A percentile compares a stretch with the other conserved stretches of the same genome.
Conservation (phyloP, 1,140 invertebrate genomes). For the Calliphora vicina region DNA sequence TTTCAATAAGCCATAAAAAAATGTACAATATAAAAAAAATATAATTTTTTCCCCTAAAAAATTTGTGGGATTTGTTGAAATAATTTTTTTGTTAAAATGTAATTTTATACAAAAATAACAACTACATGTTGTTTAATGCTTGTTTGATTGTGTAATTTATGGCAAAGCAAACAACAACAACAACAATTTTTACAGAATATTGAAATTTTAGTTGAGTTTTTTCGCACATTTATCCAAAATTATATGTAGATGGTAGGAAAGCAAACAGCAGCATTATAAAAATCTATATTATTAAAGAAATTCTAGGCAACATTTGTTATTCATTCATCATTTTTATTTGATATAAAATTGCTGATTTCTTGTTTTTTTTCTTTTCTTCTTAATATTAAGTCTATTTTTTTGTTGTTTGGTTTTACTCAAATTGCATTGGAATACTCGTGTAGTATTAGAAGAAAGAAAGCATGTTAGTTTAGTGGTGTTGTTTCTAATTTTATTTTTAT, state of each 20-base stretch:
- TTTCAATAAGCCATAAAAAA: too few relatives aligned
- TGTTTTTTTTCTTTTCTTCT: too few relatives aligned
- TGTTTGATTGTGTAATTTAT: constrained; percentile 28
- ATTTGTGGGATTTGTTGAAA: too few relatives aligned
- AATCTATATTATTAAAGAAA: background rate
- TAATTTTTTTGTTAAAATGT: background rate
- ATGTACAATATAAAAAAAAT: background rate
- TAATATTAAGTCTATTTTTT: background rate
- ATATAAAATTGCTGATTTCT: background rate
- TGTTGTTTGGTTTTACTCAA: background rate
- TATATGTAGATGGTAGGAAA: too few relatives aligned
- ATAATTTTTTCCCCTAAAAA: too few relatives aligned
- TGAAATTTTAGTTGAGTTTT: background rate
- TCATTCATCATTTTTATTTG: constrained; percentile 30
- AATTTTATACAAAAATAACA: background rate
- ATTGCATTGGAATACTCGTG: background rate
- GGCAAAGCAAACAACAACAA: background rate
- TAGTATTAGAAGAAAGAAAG: too few relatives aligned
- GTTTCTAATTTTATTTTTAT: too few relatives aligned
- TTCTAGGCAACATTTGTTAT: constrained; percentile 17
- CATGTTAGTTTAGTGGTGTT: too few relatives aligned
- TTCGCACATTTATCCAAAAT: background rate
- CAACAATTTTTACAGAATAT: background rate
- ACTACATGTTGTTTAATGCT: constrained; percentile 25
- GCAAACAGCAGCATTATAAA: background rate